Conservation (phyloP, 2,888 invertebrate genomes). For the Galerucella calmariensis region DNA sequence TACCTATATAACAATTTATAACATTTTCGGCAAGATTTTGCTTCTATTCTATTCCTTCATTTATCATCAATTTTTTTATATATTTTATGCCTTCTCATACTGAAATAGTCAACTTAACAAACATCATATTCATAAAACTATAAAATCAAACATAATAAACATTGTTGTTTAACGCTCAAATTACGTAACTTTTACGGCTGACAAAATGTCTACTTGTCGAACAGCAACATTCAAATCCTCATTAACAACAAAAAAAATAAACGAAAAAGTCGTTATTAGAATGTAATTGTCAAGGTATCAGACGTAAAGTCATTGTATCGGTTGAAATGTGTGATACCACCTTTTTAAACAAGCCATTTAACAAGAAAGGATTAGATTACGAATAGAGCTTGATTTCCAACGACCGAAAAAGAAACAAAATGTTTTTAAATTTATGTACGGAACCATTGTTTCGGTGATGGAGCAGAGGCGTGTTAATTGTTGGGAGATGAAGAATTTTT, state of each 20-base stretch:
- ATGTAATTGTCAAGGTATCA: conserved; percentile 52
- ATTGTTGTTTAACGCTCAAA: not conserved
- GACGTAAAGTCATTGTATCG: conserved; percentile 48
- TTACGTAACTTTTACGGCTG: not conserved
- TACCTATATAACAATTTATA: too few relatives aligned
- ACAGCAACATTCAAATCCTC: conserved; percentile 19
- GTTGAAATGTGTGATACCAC: conserved; percentile 49
- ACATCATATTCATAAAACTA: too few relatives aligned
- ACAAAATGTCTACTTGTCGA: conserved; percentile 7
- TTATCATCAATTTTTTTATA: too few relatives aligned
- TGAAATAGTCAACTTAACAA: too few relatives aligned
- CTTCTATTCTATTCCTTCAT: too few relatives aligned
- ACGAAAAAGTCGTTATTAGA: conserved; percentile 47
- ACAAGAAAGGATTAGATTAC: conserved; percentile 54
- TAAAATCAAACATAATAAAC: not conserved
- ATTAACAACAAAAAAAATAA: conserved; percentile 43
- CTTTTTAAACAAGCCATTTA: conserved; percentile 51
- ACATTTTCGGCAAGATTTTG: too few relatives aligned
- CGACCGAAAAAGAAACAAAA: conserved; percentile 45
- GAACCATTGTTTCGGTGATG: conserved; percentile 32
- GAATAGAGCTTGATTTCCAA: conserved; percentile 48
- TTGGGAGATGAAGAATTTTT: too few relatives aligned
- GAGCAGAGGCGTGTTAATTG: conserved; percentile 11
- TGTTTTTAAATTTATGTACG: conserved; percentile 44
- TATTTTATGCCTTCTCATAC: too few relatives aligned